Conservation (phyloP, 35 echinoderm and acorn worm species). For the Apostichopus japonicus region DNA sequence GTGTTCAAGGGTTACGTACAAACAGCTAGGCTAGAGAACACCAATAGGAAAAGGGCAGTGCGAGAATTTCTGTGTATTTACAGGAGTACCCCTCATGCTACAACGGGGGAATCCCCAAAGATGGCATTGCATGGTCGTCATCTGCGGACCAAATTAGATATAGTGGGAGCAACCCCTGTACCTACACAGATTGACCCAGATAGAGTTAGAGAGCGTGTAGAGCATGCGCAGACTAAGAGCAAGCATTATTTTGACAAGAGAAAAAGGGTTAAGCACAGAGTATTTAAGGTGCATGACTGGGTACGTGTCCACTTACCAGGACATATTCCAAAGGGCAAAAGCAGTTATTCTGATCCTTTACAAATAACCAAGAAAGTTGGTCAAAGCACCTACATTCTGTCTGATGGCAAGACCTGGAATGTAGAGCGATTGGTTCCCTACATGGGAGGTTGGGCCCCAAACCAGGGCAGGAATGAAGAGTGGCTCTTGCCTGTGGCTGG, state of each 20-base stretch:
- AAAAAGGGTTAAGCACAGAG: not conserved
- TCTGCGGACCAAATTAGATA: slow-evolving; percentile 42
- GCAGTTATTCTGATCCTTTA: slow-evolving; percentile 14
- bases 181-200: not conserved
- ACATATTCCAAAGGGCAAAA: slow-evolving; percentile 19
- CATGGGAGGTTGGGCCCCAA: not conserved
- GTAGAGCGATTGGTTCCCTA: not conserved
- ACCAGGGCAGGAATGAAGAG: not conserved
- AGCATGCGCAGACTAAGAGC: slow-evolving; percentile 1
- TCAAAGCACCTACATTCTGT: not conserved
- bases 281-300: slow-evolving; percentile 30
- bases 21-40: slow-evolving; percentile 5
- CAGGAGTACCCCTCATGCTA: slow-evolving; percentile 7
- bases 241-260: slow-evolving; percentile 1
- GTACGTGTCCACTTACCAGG: slow-evolving; percentile 28
- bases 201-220: too few relatives aligned
- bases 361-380: slow-evolving; percentile 17
- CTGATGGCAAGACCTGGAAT: slow-evolving; percentile 19
- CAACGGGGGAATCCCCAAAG: not conserved
- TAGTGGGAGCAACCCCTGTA: not conserved
- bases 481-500: not conserved
- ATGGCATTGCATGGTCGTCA: slow-evolving; percentile 38
- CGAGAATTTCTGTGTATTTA: slow-evolving; percentile 23
- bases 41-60: not conserved
- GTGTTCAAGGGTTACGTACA: not conserved